These are phyloP conservation scores for Coleophora flavipennella DNA, from an alignment of 2,888 invertebrate species.

Conservation along the genomic window DNA sequence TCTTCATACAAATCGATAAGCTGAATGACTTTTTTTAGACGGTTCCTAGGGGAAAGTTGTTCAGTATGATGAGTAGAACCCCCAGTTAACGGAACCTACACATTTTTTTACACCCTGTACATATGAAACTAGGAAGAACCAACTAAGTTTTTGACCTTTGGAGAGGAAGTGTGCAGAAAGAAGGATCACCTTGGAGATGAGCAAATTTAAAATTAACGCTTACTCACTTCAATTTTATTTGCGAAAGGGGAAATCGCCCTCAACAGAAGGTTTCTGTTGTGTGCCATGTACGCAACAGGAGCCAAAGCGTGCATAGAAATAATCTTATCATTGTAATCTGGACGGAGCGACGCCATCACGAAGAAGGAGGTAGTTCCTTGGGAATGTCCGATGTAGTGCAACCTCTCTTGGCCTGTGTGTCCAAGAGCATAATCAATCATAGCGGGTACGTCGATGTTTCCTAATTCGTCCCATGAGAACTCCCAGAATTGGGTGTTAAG, in stretches of 20 bases:
- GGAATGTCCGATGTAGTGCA: conserved; percentile 82
- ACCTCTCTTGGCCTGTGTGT: conserved; percentile 48
- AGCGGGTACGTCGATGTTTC: conserved; percentile 82
- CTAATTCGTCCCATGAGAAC: conserved; percentile 88
- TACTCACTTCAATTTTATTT: conserved; percentile 51
- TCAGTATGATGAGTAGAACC: no score
- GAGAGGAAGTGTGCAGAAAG: no score
- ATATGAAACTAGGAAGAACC: no score
- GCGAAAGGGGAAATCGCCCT: conserved; percentile 50
- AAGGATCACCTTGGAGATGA: no score
- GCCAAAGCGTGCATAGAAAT: conserved; percentile 67
- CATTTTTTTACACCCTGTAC: no score
- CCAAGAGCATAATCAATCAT: conserved; percentile 80
- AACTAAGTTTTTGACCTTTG: no score
- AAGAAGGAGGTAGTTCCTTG: conserved; percentile 76
- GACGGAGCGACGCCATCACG: conserved; percentile 64
- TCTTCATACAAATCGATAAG: no score
- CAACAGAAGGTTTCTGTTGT: conserved; percentile 54
- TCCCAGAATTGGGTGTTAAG: conserved; percentile 71
- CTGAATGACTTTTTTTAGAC: no score
- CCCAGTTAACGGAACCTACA: no score
- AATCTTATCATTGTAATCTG: conserved; percentile 72
- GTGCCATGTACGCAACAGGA: conserved; percentile 69
- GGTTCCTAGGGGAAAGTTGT: no score
- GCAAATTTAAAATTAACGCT: no score